A percentile compares a stretch with the other conserved stretches of the same genome.
Conservation (phyloP, 2,113 vertebrate genomes). For the Daphoenositta chrysoptera region DNA sequence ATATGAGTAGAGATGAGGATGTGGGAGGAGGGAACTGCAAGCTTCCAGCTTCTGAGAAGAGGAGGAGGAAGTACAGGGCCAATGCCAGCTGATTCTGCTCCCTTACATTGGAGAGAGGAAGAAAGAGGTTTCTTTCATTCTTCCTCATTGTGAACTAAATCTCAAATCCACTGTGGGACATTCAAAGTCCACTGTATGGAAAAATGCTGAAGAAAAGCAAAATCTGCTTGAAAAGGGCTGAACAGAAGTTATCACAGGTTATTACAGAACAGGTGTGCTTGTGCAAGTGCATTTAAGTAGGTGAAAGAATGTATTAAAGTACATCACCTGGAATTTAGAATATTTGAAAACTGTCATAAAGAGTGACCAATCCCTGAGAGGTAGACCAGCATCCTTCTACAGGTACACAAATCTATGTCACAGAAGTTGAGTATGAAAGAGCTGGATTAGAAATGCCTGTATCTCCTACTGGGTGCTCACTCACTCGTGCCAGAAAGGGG, state of each 20-base stretch:
- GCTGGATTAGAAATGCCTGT: not conserved
- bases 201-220: not conserved
- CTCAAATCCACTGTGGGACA: not conserved
- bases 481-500: not conserved
- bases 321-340: not conserved
- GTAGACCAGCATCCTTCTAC: not conserved
- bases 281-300: not conserved
- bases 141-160: not conserved
- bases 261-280: not conserved
- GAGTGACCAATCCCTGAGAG: not conserved
- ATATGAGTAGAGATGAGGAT: constrained; percentile 27
- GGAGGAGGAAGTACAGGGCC: not conserved
- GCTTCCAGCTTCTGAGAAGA: constrained; percentile 43
- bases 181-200: not conserved
- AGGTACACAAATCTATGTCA: not conserved
- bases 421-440: not conserved
- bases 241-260: not conserved
- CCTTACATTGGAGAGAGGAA: not conserved
- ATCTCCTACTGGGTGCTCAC: not conserved
- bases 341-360: not conserved
- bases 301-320: not conserved
- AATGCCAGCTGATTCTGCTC: not conserved
- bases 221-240: not conserved
- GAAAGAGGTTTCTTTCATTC: not conserved
- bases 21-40: constrained; percentile 15